Evolutionary conservation across 2,888 invertebrate species (phyloP), one percentile per base, ranked within the genome.

Genomic region (Drosophila ezoana): DNA sequence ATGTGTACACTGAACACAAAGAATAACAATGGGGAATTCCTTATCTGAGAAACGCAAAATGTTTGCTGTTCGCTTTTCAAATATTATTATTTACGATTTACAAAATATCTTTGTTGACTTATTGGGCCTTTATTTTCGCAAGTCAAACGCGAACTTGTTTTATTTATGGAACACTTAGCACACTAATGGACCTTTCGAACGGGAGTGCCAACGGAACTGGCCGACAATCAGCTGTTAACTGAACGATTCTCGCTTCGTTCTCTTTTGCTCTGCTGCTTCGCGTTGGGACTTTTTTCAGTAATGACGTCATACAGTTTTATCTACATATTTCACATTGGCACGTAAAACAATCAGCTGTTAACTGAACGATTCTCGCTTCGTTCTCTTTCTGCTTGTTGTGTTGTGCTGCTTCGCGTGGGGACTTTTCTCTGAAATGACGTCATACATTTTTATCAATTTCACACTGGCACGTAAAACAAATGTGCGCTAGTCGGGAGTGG

Each of bases 301-400:
- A 32, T 85, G 83, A 79, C 88, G 81, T 87, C 88, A 87, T 44
- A 33, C 28, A 33, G 14, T 32, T 33, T 49, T 43, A 9, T 57
- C 16, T 63, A n/a, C n/a, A n/a, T n/a, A 78, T 78, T 73, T 62
- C 74, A 16, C 40, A 35, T 56, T 47, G 40, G 1, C 28, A 44
- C 9, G 68, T 44, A 74, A 64, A 37, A 23, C 14, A 9, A n/a
- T 40, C 28, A 28, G 28, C 28, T 28, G 28, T 28, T 28, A 28
- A 8, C 28, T 0, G 2, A 28, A 28, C 28, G 28, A 8, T 8
- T 8, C 28, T 1, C 28, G 8, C 8, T 28, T 2, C 2, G 18
- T 18, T 28, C 28, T 28, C 28, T 28, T 28, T 8, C 2, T 2
- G 28, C 8, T 28, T 28, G 28, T 28, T 28, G 28, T 28, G 28